phyloP scores from a whole-genome alignment of 2,888 invertebrate genomes.

The Drosophila longiperda region DNA sequence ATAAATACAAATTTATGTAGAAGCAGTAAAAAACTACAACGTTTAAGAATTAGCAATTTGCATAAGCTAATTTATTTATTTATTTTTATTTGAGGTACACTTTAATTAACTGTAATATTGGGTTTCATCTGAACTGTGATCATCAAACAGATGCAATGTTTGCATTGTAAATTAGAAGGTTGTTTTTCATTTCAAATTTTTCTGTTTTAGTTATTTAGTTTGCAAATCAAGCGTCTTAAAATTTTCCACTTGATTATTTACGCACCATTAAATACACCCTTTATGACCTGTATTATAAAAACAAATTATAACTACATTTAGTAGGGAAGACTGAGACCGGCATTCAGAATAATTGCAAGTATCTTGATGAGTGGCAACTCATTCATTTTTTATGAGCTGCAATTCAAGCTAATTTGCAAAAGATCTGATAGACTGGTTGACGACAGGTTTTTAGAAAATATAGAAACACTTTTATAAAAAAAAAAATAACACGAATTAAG shows the following conservation, averaged over 20 bases:
- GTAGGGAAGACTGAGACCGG: constrained; percentile 14
- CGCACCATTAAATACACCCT: constrained; percentile 45
- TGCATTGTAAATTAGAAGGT: not conserved
- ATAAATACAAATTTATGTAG: not conserved
- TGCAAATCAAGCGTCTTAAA: constrained; percentile 33
- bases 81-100: not conserved
- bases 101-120: not conserved
- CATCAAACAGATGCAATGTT: not conserved
- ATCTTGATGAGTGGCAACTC: constrained; percentile 36
- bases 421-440: constrained; percentile 6
- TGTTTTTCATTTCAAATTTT: constrained; percentile 2
- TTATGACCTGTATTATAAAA: constrained; percentile 24
- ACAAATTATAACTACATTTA: constrained; percentile 17
- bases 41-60: not conserved
- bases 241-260: constrained; percentile 68
- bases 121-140: not conserved
- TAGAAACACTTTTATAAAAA: not conserved
- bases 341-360: constrained; percentile 20
- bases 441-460: not conserved
- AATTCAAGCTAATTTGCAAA: constrained; percentile 48
- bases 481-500: not conserved
- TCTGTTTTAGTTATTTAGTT: constrained; percentile 14
- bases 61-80: not conserved
- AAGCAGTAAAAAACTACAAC: not conserved
- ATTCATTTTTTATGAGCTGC: constrained; percentile 37